These are phyloP conservation scores for Drosophila differens DNA, from an alignment of 2,888 invertebrate genomes.

Conservation along the genomic window DNA sequence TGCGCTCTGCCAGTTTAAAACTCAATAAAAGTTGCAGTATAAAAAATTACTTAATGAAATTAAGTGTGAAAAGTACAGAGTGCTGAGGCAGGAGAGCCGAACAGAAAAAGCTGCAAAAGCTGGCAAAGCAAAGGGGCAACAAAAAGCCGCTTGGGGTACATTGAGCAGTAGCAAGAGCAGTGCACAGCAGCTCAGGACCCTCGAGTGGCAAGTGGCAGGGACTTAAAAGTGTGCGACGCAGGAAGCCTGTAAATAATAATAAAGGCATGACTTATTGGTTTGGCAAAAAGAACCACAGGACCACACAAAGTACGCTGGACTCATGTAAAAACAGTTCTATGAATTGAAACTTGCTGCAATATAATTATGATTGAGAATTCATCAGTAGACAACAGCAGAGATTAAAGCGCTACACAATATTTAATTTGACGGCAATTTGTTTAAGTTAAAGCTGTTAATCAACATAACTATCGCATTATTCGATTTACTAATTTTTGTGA, in stretches of 20 bases:
- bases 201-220: slow-evolving; percentile 26
- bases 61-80: slow-evolving; percentile 70
- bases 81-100: slow-evolving; percentile 14
- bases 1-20: slow-evolving; percentile 65
- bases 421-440: not conserved
- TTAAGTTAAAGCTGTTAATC: not conserved
- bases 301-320: not conserved
- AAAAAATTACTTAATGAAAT: slow-evolving; percentile 79
- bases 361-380: slow-evolving; percentile 45
- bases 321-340: slow-evolving; percentile 47
- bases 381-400: not conserved
- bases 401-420: not conserved
- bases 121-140: slow-evolving; percentile 7
- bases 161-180: not conserved
- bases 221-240: not conserved
- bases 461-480: not conserved
- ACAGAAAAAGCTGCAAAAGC: slow-evolving; percentile 4
- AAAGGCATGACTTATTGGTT: slow-evolving; percentile 67
- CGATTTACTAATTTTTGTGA: not conserved
- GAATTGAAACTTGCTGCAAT: slow-evolving; percentile 55
- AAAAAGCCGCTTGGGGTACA: not conserved
- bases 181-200: slow-evolving; percentile 20
- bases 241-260: slow-evolving; percentile 67
- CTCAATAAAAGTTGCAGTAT: slow-evolving; percentile 74
- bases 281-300: slow-evolving; percentile 14